phyloP scores from a whole-genome alignment of 2,888 invertebrate species.

The Pyrocoelia pectoralis region DNA sequence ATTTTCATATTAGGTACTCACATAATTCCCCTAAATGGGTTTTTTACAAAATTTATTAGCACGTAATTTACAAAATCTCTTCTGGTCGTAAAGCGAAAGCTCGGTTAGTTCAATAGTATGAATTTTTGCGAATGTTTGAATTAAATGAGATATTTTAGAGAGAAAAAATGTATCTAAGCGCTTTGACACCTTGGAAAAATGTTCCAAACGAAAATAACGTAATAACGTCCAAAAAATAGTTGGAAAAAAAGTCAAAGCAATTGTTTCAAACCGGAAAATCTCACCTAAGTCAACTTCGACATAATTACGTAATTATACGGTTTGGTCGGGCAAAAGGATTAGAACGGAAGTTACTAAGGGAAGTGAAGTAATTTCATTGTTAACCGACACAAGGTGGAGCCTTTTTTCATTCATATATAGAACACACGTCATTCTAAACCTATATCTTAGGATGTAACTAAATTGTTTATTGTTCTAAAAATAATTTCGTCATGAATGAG shows the following conservation, averaged over 20 bases:
- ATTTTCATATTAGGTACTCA: too few species aligned
- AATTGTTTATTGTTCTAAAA: constrained; percentile 42
- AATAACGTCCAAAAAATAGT: background rate
- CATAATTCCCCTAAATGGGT: too few species aligned
- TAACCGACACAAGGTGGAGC: constrained; percentile 48
- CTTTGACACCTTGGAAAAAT: too few species aligned
- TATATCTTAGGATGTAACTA: constrained; percentile 36
- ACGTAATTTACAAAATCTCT: too few species aligned
- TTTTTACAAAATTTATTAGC: too few species aligned
- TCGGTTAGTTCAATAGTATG: too few species aligned
- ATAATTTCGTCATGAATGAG: constrained; percentile 30
- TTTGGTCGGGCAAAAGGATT: constrained; percentile 22
- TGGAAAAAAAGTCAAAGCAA: background rate
- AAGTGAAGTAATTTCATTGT: constrained; percentile 53
- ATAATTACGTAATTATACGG: constrained; percentile 22
- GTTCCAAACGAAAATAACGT: background rate
- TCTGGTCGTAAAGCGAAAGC: too few species aligned
- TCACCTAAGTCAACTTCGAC: background rate
- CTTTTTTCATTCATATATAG: constrained; percentile 47
- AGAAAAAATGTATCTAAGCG: too few species aligned
- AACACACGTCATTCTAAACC: constrained; percentile 44
- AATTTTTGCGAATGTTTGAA: too few species aligned
- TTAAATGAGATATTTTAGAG: too few species aligned
- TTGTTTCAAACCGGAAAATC: constrained; percentile 5
- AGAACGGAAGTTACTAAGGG: constrained; percentile 50